phyloP scores from a whole-genome alignment of 2,113 vertebrate species.

The Protomyctophum bolini region DNA sequence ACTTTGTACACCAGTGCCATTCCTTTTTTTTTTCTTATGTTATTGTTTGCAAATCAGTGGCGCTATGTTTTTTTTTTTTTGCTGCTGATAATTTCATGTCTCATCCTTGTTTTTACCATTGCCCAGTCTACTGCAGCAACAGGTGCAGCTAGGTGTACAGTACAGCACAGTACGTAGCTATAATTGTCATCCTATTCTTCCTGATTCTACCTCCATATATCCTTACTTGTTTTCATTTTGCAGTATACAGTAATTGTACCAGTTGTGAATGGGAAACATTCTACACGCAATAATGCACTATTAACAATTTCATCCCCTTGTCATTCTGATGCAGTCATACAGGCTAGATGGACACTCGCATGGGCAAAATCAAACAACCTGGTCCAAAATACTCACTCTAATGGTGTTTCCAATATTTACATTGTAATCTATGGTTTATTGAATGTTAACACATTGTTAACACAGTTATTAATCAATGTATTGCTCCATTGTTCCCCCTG shows the following conservation, averaged over 20 bases:
- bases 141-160: constrained; percentile 2
- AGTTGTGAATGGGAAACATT: neutral
- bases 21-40: constrained; percentile 10
- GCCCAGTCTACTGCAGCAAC: constrained; percentile 31
- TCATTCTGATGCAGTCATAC: constrained; percentile 20
- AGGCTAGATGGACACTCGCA: constrained; percentile 24
- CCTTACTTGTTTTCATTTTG: constrained; percentile 29
- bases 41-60: neutral
- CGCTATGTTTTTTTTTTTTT: neutral
- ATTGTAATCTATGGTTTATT: constrained; percentile 8
- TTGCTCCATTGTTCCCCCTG: constrained; percentile 43
- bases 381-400: constrained; percentile 36
- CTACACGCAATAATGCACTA: constrained; percentile 21
- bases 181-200: constrained; percentile 59
- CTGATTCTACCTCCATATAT: constrained; percentile 66
- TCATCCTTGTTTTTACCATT: neutral
- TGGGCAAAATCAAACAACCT: constrained; percentile 29
- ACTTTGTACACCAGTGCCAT: constrained; percentile 29
- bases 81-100: neutral
- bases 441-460: neutral
- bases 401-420: neutral
- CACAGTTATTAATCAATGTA: constrained; percentile 41
- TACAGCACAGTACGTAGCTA: constrained; percentile 9
- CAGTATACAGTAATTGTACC: constrained; percentile 7
- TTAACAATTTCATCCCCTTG: constrained; percentile 17